Base-by-base conservation (phyloP, 2,888 invertebrate genomes). In the Zygogramma bicolorata region DNA sequence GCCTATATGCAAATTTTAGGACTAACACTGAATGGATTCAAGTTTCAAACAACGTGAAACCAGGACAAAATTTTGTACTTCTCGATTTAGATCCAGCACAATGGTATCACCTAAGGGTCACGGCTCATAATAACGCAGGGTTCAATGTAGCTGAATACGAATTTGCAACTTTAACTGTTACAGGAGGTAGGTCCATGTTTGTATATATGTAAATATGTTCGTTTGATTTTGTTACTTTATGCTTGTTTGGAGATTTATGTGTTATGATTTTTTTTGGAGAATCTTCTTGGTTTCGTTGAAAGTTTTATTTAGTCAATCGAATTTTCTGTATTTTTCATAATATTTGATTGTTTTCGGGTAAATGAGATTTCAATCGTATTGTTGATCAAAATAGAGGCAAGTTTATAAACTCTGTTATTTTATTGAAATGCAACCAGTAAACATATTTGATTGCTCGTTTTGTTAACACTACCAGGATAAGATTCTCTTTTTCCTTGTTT, bases 141-240 rank as follows among this genome's bases (percentile, higher is more conserved):
- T 97, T 97, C 83, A 95, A 96, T 46, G 97, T 97, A 63, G 97
- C 97, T 71, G 95, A 97, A 88, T 97, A 97, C 84, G 96, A 97
- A 89, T 97, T 98, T 87, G 97, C 97, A 18, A 98, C 98, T 1
- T 90, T 97, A 34, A 97, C 97, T 31, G 92, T 95, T 78, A 95
- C 96, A 79, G 98, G 98, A 91, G 97, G 97, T 97, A 91, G 89
- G 90, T 61, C 42, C 4, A 20, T 49, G 49, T 58, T 81, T 79
- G 82, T 84, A 71, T 61, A 76, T 75, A 73, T 75, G 74, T 75
- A 75, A 63, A 73, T 73, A 73, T 65, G 70, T 74, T 66, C 67
- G 65, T 72, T 62, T 66, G 68, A 68, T 65, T 68, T 69, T 61
- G 59, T 46, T 42, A 31, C 4, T 40, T 58, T 49, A 27, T 62